Evolutionary conservation across 2,797 vertebrate genomes (phyloP).

Genomic region (Lepus oiostolus): DNA sequence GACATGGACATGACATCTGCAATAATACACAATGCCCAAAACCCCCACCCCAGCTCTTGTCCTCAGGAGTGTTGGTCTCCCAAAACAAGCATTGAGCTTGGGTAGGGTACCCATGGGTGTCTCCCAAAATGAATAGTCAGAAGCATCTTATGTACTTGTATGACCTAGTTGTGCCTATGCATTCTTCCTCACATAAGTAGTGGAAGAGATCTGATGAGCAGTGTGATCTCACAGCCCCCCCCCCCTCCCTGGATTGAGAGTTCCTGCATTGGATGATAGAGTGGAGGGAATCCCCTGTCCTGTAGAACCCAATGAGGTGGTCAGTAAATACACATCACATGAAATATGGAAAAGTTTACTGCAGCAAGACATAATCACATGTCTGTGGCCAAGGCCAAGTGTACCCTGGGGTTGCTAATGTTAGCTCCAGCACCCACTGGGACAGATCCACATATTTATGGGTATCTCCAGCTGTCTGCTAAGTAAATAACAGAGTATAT

Average conservation of each 20-base stretch:
- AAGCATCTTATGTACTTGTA: conserved; percentile 16
- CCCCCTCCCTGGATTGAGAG: neutral
- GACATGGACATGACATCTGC: neutral
- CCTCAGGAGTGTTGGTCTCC: neutral
- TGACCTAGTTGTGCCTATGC: neutral
- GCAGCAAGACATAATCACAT: neutral
- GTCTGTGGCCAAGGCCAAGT: neutral
- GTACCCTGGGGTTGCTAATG: neutral
- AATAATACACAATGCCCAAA: neutral
- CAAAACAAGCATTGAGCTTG: neutral
- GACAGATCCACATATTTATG: conserved; percentile 11
- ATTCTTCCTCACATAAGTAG: neutral
- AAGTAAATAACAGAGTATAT: conserved; percentile 19
- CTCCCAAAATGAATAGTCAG: conserved; percentile 31
- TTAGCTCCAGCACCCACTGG: conserved; percentile 30
- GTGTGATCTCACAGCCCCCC: no score
- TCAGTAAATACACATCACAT: neutral
- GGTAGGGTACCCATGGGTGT: neutral
- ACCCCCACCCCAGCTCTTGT: neutral
- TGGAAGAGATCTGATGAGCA: neutral
- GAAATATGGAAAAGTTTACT: neutral
- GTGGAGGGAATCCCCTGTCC: neutral
- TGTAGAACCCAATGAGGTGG: neutral
- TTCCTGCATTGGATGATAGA: neutral
- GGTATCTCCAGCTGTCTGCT: conserved; percentile 11